Evolutionary conservation across 2,797 vertebrate species (phyloP), one percentile per base, ranked within the genome.

Genomic region (Muraenolepis orangiensis): DNA sequence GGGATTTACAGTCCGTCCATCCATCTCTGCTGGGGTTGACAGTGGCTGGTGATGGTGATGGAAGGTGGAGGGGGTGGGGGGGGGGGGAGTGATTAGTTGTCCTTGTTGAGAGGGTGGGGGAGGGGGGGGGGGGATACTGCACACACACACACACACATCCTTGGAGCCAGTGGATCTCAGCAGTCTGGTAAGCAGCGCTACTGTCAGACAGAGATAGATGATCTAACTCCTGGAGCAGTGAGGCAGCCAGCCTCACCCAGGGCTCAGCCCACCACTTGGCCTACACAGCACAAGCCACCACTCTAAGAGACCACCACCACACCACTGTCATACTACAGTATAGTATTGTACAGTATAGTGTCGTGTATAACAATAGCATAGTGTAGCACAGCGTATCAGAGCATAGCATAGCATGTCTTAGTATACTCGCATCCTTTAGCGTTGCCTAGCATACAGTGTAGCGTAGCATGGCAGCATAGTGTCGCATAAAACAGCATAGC

Each of bases 1-100:
- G 79, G 84, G 77, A 78, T 72, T 82, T 74, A 69, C 80, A 81
- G 84, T 64, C 78, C 75, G 80, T 88, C 81, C 87, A 92, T 93
- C 91, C 93, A 89, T 86, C 87, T 80, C 71, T 51, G 74, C 79
- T 61, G 74, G 74, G 74, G 29, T 69, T 66, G 72, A 46, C 67
- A 69, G 79, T 78, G 75, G 83, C 87, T 83, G 74, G 46, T 67
- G 82, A 81, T 80, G 70, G 76, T 83, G 82, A 78, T 82, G 78
- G 74, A 77, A 79, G 3, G 36, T 67, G 78, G 76, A 75, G 26
- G 67, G 11, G 66, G n/a, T 77, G 78, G 0, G 2, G 34, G 11
- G 82, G 74, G n/a, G n/a, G 81, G 86, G 84, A 80, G 79, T 75
- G 78, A 79, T 26, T 13, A 81, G 77, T 84, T 77, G 86, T 82